These are phyloP conservation scores for Crossaster papposus DNA, from an alignment of 53 echinoderm and acorn worm species.

Conservation along the genomic window DNA sequence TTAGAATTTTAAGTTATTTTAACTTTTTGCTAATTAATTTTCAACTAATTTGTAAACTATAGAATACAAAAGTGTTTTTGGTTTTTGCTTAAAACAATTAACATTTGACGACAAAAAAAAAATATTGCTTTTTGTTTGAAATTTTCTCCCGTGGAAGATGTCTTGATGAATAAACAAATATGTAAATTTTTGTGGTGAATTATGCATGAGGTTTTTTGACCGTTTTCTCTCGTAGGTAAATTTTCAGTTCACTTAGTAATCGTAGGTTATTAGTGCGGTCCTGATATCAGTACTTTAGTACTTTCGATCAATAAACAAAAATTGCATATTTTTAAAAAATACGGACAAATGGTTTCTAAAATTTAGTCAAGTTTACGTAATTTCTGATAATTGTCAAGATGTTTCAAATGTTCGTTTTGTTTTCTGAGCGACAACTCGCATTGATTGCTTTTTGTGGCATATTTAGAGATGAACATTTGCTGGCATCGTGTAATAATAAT, in stretches of 20 bases:
- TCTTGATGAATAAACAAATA: conserved; percentile 38
- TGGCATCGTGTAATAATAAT: conserved; percentile 11
- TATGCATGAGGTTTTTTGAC: conserved; percentile 39
- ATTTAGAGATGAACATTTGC: conserved; percentile 33
- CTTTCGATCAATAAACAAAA: neutral
- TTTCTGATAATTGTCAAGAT: conserved; percentile 2
- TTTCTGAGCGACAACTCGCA: neutral
- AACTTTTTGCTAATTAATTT: neutral
- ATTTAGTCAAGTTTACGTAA: conserved; percentile 19
- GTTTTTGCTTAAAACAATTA: neutral
- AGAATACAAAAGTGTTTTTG: neutral
- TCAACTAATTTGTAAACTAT: no score
- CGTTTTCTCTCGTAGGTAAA: conserved; percentile 18
- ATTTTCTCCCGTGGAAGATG: neutral
- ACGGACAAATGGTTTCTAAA: conserved; percentile 15
- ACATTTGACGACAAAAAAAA: neutral
- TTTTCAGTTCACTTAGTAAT: conserved; percentile 36
- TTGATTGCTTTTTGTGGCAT: conserved; percentile 1
- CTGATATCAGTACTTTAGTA: conserved; percentile 53
- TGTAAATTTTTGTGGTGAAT: conserved; percentile 58
- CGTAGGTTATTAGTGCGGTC: conserved; percentile 19
- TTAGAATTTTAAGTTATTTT: neutral
- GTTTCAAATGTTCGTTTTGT: conserved; percentile 33
- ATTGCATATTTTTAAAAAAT: conserved; percentile 25
- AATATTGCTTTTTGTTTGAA: neutral